Evolutionary conservation across 2,113 vertebrate species (phyloP), one percentile per base, ranked within the genome.

Genomic region (Chloebia gouldiae): DNA sequence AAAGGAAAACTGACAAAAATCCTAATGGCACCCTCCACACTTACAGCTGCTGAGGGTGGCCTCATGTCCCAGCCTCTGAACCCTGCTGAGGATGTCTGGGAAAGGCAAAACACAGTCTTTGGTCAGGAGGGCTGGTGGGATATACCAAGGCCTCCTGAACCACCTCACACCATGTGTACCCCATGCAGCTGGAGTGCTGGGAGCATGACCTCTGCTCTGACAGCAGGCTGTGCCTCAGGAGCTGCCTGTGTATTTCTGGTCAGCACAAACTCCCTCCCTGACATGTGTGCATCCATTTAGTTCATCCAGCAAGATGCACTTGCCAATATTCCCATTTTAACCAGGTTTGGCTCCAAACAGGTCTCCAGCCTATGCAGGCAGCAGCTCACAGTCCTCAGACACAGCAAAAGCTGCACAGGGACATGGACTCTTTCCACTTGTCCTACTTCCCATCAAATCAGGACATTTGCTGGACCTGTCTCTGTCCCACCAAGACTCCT

Each of bases 61-160:
- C 37, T 28, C 6, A 21, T 0, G 0, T 11, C 15, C 51, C 10
- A 20, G 1, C 33, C 81, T n/a, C 91, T 22, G 47, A 71, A 6
- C 22, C 25, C 71, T 66, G 42, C 71, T 53, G 13, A 17, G 5
- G 15, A 27, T 42, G 42, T 30, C 66, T 57, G 51, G 31, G 44
- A 76, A 39, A 60, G 11, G 8, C n/a, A 47, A 35, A 45, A 39
- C 4, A 35, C 22, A n/a, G 0, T 2, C 54, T 65, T 9, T 3
- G 50, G 45, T 53, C 78, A 69, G 59, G 33, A 42, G 35, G 45
- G 51, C 51, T 72, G 9, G 25, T 7, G 69, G 60, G 60, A 73
- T 33, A 23, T 1, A 19, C 6, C 25, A 35, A 53, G 33, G 28
- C 53, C 33, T 53, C 81, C 47, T 66, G 42, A 61, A 30, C 6